Percentiles rank a stretch among this genome's conserved stretches.
Evolutionary conservation across 2,113 vertebrate genomes (phyloP).

Genomic region (Pelmatolapia mariae): DNA sequence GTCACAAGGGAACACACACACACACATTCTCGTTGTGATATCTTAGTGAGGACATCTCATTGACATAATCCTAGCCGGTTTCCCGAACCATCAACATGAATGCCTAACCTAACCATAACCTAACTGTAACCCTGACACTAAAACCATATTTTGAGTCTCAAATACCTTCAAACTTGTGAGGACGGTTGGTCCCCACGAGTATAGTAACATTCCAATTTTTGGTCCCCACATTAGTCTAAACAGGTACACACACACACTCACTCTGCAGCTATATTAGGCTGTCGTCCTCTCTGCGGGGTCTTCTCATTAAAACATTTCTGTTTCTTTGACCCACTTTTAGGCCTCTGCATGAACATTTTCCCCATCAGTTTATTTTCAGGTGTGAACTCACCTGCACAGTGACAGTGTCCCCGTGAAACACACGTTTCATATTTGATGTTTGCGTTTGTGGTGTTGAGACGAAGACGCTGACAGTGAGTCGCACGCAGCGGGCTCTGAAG

Average conservation of each 20-base stretch:
- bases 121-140: no score
- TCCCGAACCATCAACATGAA: no score
- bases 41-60: neutral
- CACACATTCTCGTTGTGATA: neutral
- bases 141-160: no score
- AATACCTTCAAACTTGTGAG: no score
- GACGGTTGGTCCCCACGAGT: no score
- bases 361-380: neutral
- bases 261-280: neutral
- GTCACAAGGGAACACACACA: conserved; percentile 35
- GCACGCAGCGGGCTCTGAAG: neutral
- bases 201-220: no score
- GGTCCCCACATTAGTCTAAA: no score
- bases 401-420: neutral
- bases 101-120: no score
- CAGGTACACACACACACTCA: neutral
- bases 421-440: neutral
- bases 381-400: neutral
- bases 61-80: no score
- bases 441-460: neutral
- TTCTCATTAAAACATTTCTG: neutral
- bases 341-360: neutral
- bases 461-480: neutral
- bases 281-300: neutral
- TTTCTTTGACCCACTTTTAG: neutral